These are phyloP conservation scores for Parnassius mnemosyne DNA, from an alignment of 2,888 invertebrate species.

Conservation along the genomic window DNA sequence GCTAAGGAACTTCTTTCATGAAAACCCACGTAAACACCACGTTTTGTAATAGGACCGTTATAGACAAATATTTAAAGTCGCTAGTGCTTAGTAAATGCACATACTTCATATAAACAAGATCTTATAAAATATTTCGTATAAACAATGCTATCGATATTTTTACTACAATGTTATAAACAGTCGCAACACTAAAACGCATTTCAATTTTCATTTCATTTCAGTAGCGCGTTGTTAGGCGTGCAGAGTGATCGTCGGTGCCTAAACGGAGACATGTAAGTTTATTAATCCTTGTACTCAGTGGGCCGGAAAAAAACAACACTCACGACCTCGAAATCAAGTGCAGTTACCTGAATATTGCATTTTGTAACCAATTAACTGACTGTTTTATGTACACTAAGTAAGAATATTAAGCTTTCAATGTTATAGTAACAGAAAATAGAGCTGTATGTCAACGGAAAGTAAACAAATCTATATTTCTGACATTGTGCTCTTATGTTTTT, in stretches of 20 bases:
- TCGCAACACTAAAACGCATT: conserved; percentile 14
- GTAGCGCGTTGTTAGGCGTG: conserved; percentile 31
- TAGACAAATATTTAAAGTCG: background rate
- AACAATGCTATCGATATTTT: conserved; percentile 9
- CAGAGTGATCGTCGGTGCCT: conserved; percentile 29
- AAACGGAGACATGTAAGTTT: conserved; percentile 32
- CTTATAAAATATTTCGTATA: no score
- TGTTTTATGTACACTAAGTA: background rate
- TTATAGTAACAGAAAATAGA: conserved; percentile 1
- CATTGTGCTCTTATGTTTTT: no score
- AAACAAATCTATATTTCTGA: no score
- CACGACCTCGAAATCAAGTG: conserved; percentile 26
- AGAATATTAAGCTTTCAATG: background rate
- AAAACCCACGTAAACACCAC: no score
- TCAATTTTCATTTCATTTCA: conserved; percentile 10
- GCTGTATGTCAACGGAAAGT: background rate
- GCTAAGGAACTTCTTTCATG: no score
- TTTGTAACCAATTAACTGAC: conserved; percentile 15
- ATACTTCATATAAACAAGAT: no score
- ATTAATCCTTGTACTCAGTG: conserved; percentile 25
- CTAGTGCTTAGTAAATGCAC: background rate
- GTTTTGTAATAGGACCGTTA: no score
- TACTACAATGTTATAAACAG: background rate
- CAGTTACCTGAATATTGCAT: conserved; percentile 26
- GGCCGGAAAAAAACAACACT: conserved; percentile 28